phyloP scores from a whole-genome alignment of 2,888 invertebrate species.

The Drosophila antonietae region DNA sequence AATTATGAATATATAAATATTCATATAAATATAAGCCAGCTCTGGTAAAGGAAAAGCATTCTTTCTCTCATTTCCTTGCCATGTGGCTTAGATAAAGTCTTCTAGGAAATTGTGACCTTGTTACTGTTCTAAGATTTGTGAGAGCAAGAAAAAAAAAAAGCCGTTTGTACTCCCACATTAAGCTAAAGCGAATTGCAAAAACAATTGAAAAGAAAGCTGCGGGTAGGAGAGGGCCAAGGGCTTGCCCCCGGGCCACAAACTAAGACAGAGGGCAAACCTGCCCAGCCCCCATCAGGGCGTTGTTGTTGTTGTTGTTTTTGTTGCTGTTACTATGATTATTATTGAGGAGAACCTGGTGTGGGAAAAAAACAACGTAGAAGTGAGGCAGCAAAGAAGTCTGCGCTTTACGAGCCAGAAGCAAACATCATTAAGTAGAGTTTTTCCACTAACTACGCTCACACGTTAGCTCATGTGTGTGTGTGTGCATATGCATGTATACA shows the following conservation, averaged over 20 bases:
- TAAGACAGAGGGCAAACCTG: constrained; percentile 10
- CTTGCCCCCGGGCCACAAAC: constrained; percentile 9
- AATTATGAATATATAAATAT: not conserved
- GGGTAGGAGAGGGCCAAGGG: constrained; percentile 43
- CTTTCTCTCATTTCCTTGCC: not conserved
- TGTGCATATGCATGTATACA: not conserved
- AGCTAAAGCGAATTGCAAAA: constrained; percentile 42
- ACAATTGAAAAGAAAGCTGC: constrained; percentile 56
- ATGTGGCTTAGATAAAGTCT: not conserved
- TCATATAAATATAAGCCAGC: not conserved
- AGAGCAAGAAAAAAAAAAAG: constrained; percentile 8
- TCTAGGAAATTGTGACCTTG: constrained; percentile 26
- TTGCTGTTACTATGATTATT: constrained; percentile 27
- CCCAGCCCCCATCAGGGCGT: constrained; percentile 26
- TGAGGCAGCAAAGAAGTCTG: constrained; percentile 11
- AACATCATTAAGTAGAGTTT: constrained; percentile 68
- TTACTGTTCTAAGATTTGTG: constrained; percentile 13
- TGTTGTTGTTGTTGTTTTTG: constrained; percentile 28
- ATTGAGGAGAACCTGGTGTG: constrained; percentile 2
- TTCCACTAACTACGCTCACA: constrained; percentile 61
- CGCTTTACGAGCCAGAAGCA: constrained; percentile 51
- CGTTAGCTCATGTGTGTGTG: not conserved
- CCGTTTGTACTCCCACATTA: constrained; percentile 48
- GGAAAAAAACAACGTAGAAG: constrained; percentile 4
- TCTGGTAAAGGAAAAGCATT: not conserved